Evolutionary conservation across 1,140 invertebrate species (phyloP), one percentile per base, ranked within the genome.

Genomic region (Diachasmimorpha longicaudata): DNA sequence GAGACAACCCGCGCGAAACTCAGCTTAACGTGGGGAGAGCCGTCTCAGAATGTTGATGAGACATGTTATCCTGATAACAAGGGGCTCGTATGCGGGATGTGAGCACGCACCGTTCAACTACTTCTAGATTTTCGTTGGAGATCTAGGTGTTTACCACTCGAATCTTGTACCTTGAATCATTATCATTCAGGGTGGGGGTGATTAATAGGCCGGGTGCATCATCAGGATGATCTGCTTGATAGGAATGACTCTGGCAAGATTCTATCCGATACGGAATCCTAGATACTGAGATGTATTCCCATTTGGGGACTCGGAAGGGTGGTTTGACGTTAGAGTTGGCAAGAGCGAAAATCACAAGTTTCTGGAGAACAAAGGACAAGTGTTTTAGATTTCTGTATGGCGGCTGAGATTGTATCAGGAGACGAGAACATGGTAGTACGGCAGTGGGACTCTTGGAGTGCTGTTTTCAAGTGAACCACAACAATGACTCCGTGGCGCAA

Each of bases 401-500:
- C 42, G 23, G 39, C 48, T 42, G 16, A 10, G 44, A 71, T 46
- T 48, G 25, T 72, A 55, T 11, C 48, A 72, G 52, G 52, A 63
- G 58, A 25, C 5, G 31, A 63, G 1, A 63, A 63, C 16, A 52
- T 16, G 13, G 21, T 63, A 23, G 23, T 8, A 63, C 23, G 16
- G 2, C 13, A 25, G 21, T 25, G 58, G 58, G 58, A 2, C 58
- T 63, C 58, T 63, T 63, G 23, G 21, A 31, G 9, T 10, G 58
- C 58, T 25, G 21, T 63, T 63, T 63, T 25, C 58, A 23, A 4
- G 2, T 63, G 0, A 14, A 63, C 11, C 4, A 25, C 23, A 63
- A 25, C 3, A 14, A 63, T 1, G 89, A 89, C 90, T 90, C 89
- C 91, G 91, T 93, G 92, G 92, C 92, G 92, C 92, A 93, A 93